Evolutionary conservation across 2,113 vertebrate species (phyloP), one percentile per base, ranked within the genome.

Genomic region (Laticauda laticaudata): DNA sequence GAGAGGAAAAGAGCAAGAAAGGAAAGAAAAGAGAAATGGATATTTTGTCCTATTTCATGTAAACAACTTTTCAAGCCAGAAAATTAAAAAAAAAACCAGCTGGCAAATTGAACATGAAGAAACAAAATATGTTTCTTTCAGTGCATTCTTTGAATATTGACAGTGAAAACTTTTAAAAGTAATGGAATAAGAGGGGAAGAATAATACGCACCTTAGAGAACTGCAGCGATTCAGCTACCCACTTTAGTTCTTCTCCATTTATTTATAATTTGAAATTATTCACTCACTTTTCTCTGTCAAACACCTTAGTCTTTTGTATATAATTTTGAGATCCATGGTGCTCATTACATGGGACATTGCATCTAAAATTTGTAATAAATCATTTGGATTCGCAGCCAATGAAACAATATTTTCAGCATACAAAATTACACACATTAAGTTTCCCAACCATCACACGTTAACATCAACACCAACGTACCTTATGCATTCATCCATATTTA

Each of bases 61-160:
- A 94, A 91, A 87, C n/a, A 93, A 93, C 93, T 93, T 48, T 88
- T 45, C 23, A 86, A 95, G 69, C 91, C 12, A 94, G 91, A 92
- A 56, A 5, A 21, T 5, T 21, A 56, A 56, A 21, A 56, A 20
- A 57, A 23, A 91, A 56, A 9, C 48, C 95, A 93, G 88, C 91
- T 93, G 93, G 91, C 93, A 94, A 93, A 64, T 34, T 69, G 43
- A 86, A 57, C 94, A 86, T 1, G n/a, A 53, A 1, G 23, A 91
- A 92, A 89, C 43, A 85, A 90, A 54, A 94, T 75, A 0, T 53
- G 53, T 91, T 64, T 51, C 4, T 12, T 89, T 8, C 0, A 18
- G 29, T 81, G 59, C 94, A 48, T 93, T 34, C n/a, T 53, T n/a
- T 91, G 69, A 59, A 75, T 91, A 94, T 61, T 1, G 89, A 87